These are phyloP conservation scores for Oriolus oriolus DNA, from an alignment of 2,113 vertebrate genomes.

Conservation along the genomic window DNA sequence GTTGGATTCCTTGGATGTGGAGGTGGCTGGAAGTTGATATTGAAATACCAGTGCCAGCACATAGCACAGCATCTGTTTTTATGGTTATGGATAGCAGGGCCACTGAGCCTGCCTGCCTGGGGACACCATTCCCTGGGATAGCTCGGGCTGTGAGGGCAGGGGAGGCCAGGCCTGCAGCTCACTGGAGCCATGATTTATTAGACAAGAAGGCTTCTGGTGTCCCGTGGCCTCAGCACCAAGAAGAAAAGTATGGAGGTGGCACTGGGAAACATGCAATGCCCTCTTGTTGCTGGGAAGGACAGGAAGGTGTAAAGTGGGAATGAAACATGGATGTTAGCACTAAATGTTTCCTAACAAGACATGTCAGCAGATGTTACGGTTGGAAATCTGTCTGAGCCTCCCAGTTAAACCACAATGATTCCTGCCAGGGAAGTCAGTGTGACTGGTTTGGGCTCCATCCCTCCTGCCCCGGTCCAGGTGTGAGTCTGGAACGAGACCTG, in stretches of 20 bases:
- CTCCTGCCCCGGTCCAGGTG: background rate
- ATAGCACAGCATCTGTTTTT: background rate
- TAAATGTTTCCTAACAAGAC: background rate
- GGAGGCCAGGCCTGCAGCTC: background rate
- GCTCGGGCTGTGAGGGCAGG: background rate
- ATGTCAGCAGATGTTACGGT: background rate
- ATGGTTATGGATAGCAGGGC: background rate
- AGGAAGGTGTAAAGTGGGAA: background rate
- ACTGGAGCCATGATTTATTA: background rate
- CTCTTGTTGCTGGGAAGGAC: background rate
- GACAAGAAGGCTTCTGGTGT: background rate
- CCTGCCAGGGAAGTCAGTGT: background rate
- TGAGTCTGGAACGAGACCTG: background rate
- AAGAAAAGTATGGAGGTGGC: background rate
- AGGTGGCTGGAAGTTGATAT: background rate
- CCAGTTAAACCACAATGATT: background rate
- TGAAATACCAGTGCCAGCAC: background rate
- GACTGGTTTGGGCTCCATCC: background rate
- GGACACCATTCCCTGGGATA: background rate
- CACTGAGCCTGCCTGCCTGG: background rate
- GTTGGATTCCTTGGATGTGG: background rate
- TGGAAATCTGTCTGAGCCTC: background rate
- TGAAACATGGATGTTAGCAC: background rate
- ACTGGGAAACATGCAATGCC: background rate
- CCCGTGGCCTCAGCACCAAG: accelerated